Conservation (phyloP, 2,113 vertebrate species). For the Nesogale talazaci region DNA sequence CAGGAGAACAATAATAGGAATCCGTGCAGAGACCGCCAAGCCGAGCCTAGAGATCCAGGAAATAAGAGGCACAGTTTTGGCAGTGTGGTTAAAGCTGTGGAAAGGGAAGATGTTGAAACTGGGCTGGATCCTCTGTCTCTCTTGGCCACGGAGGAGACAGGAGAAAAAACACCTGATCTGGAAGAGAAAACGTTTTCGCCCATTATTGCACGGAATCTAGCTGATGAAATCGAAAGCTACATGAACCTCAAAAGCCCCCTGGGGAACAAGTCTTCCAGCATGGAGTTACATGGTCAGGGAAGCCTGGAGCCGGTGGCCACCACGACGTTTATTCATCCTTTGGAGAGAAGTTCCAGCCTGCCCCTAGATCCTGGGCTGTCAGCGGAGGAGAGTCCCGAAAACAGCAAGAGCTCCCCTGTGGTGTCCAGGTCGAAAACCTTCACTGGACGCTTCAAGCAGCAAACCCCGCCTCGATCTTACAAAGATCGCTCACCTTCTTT, state of each 20-base stretch:
- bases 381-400: conserved; percentile 76
- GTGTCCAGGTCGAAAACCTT: conserved; percentile 95
- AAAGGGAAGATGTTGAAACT: conserved; percentile 93
- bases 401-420: conserved; percentile 86
- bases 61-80: conserved; percentile 85
- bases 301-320: conserved; percentile 64
- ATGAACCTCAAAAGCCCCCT: conserved; percentile 95
- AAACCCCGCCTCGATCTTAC: conserved; percentile 78
- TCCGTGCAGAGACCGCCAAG: conserved; percentile 57
- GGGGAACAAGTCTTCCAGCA: conserved; percentile 92
- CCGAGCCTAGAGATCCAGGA: conserved; percentile 72
- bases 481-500: conserved; percentile 90
- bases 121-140: conserved; percentile 96
- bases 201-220: conserved; percentile 93
- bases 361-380: conserved; percentile 86
- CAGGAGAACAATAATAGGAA: neutral
- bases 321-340: conserved; percentile 65
- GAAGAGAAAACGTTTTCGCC: conserved; percentile 89
- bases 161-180: conserved; percentile 84
- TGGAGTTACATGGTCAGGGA: conserved; percentile 90
- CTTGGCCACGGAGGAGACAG: conserved; percentile 88
- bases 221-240: conserved; percentile 98
- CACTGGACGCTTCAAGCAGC: conserved; percentile 87
- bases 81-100: conserved; percentile 85
- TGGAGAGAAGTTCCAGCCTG: conserved; percentile 94